A percentile compares a stretch with the other conserved stretches of the same genome.
These are phyloP conservation scores for Xyliphius kryptos DNA, from an alignment of 2,113 vertebrate genomes.

Conservation along the genomic window DNA sequence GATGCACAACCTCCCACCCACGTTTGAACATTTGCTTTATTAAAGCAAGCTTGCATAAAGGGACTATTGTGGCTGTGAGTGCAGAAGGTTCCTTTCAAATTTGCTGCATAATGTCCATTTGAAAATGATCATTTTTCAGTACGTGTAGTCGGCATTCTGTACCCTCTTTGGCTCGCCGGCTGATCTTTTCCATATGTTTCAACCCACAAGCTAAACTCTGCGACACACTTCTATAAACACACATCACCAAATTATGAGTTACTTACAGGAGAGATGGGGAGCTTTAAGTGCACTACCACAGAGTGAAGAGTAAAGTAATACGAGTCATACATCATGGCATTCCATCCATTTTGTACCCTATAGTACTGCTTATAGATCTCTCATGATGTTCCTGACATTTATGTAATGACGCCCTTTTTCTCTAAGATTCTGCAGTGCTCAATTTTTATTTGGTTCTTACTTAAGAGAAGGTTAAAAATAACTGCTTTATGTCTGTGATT, in stretches of 20 bases:
- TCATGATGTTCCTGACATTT: not conserved
- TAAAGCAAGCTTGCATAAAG: slow-evolving; percentile 38
- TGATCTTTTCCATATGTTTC: slow-evolving; percentile 45
- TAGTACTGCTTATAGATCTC: not conserved
- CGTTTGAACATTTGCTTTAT: slow-evolving; percentile 30
- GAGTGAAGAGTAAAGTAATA: slow-evolving; percentile 2
- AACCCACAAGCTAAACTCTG: slow-evolving; percentile 42
- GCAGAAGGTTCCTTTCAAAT: slow-evolving; percentile 38
- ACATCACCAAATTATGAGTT: slow-evolving; percentile 42
- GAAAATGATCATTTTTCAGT: slow-evolving; percentile 37
- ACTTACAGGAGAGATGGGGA: slow-evolving; percentile 25
- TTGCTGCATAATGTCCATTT: slow-evolving; percentile 39
- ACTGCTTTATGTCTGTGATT: too few species aligned
- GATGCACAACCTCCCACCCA: slow-evolving; percentile 18
- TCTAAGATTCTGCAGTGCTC: not conserved
- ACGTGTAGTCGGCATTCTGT: slow-evolving; percentile 32
- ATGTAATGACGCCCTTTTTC: not conserved
- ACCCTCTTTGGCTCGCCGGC: slow-evolving; percentile 24
- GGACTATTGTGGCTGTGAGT: slow-evolving; percentile 36
- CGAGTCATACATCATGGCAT: slow-evolving; percentile 11
- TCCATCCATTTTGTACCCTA: slow-evolving; percentile 11
- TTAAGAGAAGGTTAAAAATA: too few species aligned
- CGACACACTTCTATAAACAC: slow-evolving; percentile 42
- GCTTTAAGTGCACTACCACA: slow-evolving; percentile 25
- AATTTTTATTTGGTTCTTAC: too few species aligned